Conservation (phyloP, 2,888 invertebrate species). For the Charanyca ferruginea region DNA sequence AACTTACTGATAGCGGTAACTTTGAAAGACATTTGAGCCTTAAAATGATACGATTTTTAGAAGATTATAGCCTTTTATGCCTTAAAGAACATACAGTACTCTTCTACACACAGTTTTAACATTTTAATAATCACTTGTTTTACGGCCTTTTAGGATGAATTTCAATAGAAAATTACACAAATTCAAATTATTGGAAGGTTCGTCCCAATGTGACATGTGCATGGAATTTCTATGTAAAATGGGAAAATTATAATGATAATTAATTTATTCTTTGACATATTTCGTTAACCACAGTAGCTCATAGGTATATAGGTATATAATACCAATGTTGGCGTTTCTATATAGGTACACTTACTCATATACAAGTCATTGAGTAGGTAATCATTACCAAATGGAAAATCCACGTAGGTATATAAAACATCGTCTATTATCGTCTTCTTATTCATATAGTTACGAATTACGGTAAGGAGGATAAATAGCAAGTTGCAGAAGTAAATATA, state of each 20-base stretch:
- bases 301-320: slow-evolving; percentile 3
- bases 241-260: not conserved
- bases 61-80: not conserved
- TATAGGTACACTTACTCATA: slow-evolving; percentile 10
- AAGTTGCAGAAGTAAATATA: slow-evolving; percentile 1
- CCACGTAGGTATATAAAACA: slow-evolving; percentile 8
- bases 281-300: slow-evolving; percentile 6
- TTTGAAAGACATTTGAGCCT: not conserved
- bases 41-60: slow-evolving; percentile 1
- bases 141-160: not conserved
- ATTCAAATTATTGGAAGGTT: slow-evolving; percentile 4
- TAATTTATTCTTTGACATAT: slow-evolving; percentile 9
- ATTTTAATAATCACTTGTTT: not conserved
- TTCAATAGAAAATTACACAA: not conserved
- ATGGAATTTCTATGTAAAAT: slow-evolving; percentile 28
- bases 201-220: not conserved
- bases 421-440: slow-evolving; percentile 18
- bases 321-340: slow-evolving; percentile 18
- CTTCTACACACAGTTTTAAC: not conserved
- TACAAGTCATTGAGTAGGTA: slow-evolving; percentile 20
- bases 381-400: slow-evolving; percentile 23
- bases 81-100: not conserved
- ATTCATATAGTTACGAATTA: slow-evolving; percentile 21
- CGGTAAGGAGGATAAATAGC: slow-evolving; percentile 12
- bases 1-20: slow-evolving; percentile 3